Evolutionary conservation across 2,888 invertebrate species (phyloP), one percentile per base, ranked within the genome.

Genomic region (Pinctada fucata): DNA sequence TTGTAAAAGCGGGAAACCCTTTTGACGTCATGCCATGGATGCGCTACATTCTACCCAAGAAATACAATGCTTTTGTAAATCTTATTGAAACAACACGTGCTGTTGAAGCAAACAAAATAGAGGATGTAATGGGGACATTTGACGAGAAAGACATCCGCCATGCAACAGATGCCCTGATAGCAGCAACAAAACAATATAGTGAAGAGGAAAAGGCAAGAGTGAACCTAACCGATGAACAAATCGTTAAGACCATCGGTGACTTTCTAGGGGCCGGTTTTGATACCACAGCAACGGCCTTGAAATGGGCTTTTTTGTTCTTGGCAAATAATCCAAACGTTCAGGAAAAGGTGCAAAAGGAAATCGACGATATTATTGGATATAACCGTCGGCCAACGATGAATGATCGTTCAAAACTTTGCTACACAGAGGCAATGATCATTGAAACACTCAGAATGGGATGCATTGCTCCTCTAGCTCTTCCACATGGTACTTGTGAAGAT

Each of bases 1-100:
- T 73, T 48, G 8, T 49, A 48, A 73, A 49, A 16, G 77, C 81
- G 31, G 85, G 84, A 13, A 85, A 84, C 67, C 83, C 82, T 3
- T 71, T 83, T 4, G 83, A 85, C 63, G 78, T 84, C 31, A 81
- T 85, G 79, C 84, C 85, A 1, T 85, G 82, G 83, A 71, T 79
- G 50, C 69, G 81, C 64, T 80, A 73, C 66, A 31, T 84, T 5
- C 76, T 82, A 8, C 81, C 76, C 1, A 63, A 72, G 67, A 79
- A 78, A 68, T 63, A 50, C 13, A 73, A 51, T 47, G 58, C 52
- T n/a, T 47, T 76, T 10, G 3, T 45, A n/a, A 67, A 69, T 4
- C 80, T 85, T 73, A 50, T 82, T 49, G 52, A 73, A n/a, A 71
- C 79, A 0, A 75, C 76, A 6, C n/a, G 47, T 2, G 16, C 13